These are phyloP conservation scores for Smutsia temminckii DNA, from an alignment of 2,797 vertebrate species.

Conservation along the genomic window DNA sequence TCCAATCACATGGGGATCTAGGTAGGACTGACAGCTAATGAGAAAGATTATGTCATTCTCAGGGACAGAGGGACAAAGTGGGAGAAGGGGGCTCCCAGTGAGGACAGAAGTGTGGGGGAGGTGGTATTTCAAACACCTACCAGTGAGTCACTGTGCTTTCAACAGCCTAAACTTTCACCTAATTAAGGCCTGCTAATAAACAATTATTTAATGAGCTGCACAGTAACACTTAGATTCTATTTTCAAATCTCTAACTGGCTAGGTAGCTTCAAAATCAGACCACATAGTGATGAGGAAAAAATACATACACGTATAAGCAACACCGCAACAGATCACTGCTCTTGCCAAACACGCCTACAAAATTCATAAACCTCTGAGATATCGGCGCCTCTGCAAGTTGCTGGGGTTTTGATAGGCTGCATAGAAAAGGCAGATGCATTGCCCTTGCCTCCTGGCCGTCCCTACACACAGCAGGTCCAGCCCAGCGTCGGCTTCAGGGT, in stretches of 20 bases:
- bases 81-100: neutral
- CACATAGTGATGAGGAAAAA: neutral
- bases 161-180: neutral
- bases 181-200: neutral
- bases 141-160: neutral
- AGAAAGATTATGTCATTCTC: conserved; percentile 31
- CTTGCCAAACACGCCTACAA: neutral
- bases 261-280: neutral
- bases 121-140: neutral
- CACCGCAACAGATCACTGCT: neutral
- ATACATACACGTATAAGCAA: accelerated
- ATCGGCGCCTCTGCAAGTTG: neutral
- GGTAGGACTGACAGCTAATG: neutral
- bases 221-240: neutral
- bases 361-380: neutral
- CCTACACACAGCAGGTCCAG: accelerated
- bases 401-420: neutral
- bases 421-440: neutral
- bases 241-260: neutral
- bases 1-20: neutral
- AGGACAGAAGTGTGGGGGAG: neutral
- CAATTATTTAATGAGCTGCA: neutral
- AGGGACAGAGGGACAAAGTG: neutral
- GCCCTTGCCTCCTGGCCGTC: neutral
- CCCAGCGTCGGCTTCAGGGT: neutral